A percentile compares a stretch with the other conserved stretches of the same genome.
These are phyloP conservation scores for Silvanus unidentatus DNA, from an alignment of 2,888 invertebrate genomes.

Conservation along the genomic window DNA sequence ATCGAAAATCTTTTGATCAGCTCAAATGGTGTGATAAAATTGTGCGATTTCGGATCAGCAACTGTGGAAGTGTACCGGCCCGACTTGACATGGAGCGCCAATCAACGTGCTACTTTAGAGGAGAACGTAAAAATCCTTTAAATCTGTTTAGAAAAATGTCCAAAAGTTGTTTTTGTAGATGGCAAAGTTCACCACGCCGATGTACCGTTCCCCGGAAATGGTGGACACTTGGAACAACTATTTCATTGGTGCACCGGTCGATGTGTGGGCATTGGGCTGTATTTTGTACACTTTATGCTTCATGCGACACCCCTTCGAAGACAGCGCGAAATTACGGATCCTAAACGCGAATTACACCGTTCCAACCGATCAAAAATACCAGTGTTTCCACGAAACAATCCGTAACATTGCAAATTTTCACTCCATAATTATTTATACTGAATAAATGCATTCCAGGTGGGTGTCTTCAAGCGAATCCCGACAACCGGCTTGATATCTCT, in stretches of 20 bases:
- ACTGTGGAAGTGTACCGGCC: slow-evolving; percentile 77
- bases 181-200: slow-evolving; percentile 77
- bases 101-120: slow-evolving; percentile 83
- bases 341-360: slow-evolving; percentile 91
- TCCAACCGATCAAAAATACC: slow-evolving; percentile 74
- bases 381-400: slow-evolving; percentile 84
- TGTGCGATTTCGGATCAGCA: slow-evolving; percentile 97
- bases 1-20: slow-evolving; percentile 91
- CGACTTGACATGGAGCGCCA: slow-evolving; percentile 86
- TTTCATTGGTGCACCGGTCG: slow-evolving; percentile 83
- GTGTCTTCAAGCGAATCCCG: slow-evolving; percentile 77
- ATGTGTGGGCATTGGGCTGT: slow-evolving; percentile 97
- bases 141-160: neutral
- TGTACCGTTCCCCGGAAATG: slow-evolving; percentile 99
- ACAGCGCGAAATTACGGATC: slow-evolving; percentile 90
- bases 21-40: slow-evolving; percentile 76
- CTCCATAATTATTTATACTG: slow-evolving; percentile 1
- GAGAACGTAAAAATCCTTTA: slow-evolving; percentile 70
- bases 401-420: too few species aligned
- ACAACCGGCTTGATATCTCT: slow-evolving; percentile 70
- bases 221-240: slow-evolving; percentile 95
- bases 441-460: too few species aligned
- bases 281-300: slow-evolving; percentile 88
- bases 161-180: slow-evolving; percentile 53
- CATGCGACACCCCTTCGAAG: slow-evolving; percentile 95